phyloP scores from a whole-genome alignment of 2,888 invertebrate genomes.

The Bombyx huttoni region DNA sequence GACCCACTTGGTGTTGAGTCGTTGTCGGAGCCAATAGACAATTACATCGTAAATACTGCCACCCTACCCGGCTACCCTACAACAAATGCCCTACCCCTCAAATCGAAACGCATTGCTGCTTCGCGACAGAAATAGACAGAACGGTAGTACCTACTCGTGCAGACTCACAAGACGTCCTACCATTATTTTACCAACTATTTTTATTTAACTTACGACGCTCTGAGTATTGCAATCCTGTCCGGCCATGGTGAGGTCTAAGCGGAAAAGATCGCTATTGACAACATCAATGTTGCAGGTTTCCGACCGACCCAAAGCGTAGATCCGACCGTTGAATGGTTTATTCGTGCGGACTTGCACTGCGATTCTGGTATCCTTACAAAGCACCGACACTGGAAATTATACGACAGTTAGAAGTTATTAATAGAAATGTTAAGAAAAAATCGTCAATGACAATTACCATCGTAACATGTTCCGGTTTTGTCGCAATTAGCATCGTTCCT shows the following conservation, averaged over 20 bases:
- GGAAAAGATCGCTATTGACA: constrained; percentile 91
- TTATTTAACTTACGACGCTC: constrained; percentile 82
- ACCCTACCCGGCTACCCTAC: no score
- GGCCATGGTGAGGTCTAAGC: constrained; percentile 91
- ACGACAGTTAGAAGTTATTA: background rate
- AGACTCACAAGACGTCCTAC: no score
- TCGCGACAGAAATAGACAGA: no score
- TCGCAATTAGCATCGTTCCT: constrained; percentile 90
- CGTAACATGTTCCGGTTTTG: constrained; percentile 94
- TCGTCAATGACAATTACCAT: constrained; percentile 74
- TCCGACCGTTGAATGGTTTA: constrained; percentile 94
- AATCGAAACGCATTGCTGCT: no score
- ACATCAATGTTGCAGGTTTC: constrained; percentile 97
- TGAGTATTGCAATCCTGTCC: constrained; percentile 97
- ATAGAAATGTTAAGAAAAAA: background rate
- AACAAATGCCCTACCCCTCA: no score
- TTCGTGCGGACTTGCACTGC: constrained; percentile 94
- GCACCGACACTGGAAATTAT: constrained; percentile 82
- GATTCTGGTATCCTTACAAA: constrained; percentile 94
- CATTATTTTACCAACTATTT: no score
- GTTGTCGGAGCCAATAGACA: no score
- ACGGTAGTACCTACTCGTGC: no score
- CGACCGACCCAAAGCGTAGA: constrained; percentile 93
- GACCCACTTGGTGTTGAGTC: no score
- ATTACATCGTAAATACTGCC: no score